phyloP scores from a whole-genome alignment of 2,113 vertebrate genomes.

The Serinus canaria region DNA sequence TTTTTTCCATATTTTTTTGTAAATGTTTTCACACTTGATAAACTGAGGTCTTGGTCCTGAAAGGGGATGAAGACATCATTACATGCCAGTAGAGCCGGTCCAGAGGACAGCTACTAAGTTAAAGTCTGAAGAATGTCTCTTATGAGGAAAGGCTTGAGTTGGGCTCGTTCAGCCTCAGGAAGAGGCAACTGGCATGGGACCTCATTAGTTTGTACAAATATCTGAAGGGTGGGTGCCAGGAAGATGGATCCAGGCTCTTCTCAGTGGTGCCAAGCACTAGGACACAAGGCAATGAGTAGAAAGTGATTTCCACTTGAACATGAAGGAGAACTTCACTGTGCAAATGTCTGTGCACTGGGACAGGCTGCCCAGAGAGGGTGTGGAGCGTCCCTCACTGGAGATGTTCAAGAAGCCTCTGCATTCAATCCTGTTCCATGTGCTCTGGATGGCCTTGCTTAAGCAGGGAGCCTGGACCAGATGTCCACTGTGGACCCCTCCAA shows the following conservation, averaged over 20 bases:
- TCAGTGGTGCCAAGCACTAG: background rate
- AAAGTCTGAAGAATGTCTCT: background rate
- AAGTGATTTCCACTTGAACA: background rate
- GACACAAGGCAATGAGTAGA: background rate
- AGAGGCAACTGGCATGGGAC: no score
- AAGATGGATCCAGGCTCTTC: background rate
- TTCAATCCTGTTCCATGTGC: fast-evolving
- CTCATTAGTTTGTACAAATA: background rate
- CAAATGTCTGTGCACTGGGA: background rate
- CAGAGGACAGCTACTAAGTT: background rate
- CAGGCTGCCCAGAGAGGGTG: background rate
- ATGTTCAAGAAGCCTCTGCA: background rate
- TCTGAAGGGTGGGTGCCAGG: fast-evolving
- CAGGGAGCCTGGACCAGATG: background rate
- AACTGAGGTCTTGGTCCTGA: background rate
- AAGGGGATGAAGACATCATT: background rate
- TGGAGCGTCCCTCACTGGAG: background rate
- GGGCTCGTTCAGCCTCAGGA: fast-evolving
- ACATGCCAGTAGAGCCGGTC: fast-evolving
- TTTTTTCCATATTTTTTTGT: background rate
- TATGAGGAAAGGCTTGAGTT: background rate
- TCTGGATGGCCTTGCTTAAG: background rate
- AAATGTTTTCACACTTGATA: background rate
- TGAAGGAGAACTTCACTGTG: background rate
- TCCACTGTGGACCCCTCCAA: background rate